Evolutionary conservation across 2,797 vertebrate species (phyloP).

Genomic region (Poliocrania exsul): DNA sequence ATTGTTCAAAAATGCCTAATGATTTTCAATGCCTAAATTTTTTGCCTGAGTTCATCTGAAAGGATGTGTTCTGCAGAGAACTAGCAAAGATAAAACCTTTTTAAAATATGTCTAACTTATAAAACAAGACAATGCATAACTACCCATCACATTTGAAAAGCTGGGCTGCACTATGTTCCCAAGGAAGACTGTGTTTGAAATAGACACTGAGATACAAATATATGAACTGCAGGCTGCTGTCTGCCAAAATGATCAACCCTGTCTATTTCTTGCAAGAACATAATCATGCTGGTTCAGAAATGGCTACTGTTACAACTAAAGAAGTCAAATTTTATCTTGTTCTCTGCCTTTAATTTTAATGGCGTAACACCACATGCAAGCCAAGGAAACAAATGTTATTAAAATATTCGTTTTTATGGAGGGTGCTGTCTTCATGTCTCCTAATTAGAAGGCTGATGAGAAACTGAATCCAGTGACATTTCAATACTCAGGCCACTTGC

Average conservation of each 20-base stretch:
- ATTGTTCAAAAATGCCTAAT: background rate
- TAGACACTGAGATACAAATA: background rate
- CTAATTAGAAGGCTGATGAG: background rate
- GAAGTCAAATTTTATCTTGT: background rate
- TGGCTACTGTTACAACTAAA: background rate
- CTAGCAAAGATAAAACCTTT: background rate
- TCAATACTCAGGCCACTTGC: background rate
- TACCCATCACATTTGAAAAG: background rate
- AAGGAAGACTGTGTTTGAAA: background rate
- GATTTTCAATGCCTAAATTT: background rate
- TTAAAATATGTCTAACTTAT: background rate
- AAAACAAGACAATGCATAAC: background rate
- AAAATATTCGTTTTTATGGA: slow-evolving; percentile 6
- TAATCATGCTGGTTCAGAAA: background rate
- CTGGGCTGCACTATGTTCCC: background rate
- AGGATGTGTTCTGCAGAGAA: background rate
- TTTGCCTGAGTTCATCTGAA: background rate
- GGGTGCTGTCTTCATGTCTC: background rate
- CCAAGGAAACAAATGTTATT: background rate
- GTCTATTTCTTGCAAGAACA: background rate
- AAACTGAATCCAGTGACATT: background rate
- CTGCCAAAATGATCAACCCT: background rate
- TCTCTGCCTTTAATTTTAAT: background rate
- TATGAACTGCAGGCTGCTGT: background rate
- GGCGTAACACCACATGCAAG: background rate